Base-by-base conservation (phyloP, 1,140 invertebrate genomes). In the Drepana arcuata region DNA sequence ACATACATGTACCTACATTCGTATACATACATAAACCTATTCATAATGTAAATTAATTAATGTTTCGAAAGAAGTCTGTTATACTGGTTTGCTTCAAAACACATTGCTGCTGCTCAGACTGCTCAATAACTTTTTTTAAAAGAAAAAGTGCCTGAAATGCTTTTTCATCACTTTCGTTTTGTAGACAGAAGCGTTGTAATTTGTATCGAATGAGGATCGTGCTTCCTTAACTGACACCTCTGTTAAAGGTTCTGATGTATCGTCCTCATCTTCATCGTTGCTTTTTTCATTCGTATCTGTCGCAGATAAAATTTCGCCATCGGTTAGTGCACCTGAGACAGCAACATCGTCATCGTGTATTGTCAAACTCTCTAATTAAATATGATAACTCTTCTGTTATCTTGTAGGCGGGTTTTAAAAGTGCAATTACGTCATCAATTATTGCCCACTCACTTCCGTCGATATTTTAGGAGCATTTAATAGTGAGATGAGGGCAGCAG, bases 191-290 rank as follows among this genome's bases (percentile, higher is more conserved):
- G 43, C 31, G 30, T 52, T 47, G 31, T 39, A 47, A 43, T 31
- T n/a, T n/a, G 28, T 52, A 43, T 47, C 35, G 24, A 52, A 52
- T 42, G 39, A 40, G 26, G 31, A 27, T 47, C 32, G 27, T 40
- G 48, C 43, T 50, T 41, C 34, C 41, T 47, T 52, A 52, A 47
- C 36, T 51, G 39, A 51, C 32, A 51, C 34, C 15, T 45, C 38
- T 45, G 48, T 14, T 16, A 45, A 38, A 45, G 41, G 34, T 50
- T 44, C 41, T 37, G 41, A 44, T 37, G 35, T 37, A 44, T 44
- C n/a, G n/a, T n/a, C 18, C 33, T 44, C 41, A 15, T 35, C 34
- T 43, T 36, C 21, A 36, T 43, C 34, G 33, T 26, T 43, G 16
- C 41, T 43, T 42, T 42, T 41, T 41, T 41, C 39, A 41, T 41